These are phyloP conservation scores for Hylyphantes graminicola DNA, from an alignment of 1,140 invertebrate species.

Conservation along the genomic window DNA sequence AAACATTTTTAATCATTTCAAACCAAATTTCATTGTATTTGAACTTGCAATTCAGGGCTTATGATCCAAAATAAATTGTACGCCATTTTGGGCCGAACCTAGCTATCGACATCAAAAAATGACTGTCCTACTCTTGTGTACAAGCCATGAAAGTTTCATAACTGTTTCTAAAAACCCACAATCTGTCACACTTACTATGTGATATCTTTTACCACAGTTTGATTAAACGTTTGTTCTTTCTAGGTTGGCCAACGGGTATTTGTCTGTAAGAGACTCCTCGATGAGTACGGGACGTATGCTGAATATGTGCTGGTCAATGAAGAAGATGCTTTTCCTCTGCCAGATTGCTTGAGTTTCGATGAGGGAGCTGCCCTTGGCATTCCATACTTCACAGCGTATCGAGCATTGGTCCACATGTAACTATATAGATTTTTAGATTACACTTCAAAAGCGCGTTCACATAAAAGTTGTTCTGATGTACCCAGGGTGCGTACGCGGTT, in stretches of 20 bases:
- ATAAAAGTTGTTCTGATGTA: no score
- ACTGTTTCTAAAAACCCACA: background rate
- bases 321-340: slow-evolving; percentile 66
- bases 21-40: background rate
- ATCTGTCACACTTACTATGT: no score
- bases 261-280: slow-evolving; percentile 63
- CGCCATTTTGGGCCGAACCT: no score
- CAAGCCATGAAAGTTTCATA: background rate
- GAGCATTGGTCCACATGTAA: slow-evolving; percentile 71
- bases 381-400: slow-evolving; percentile 74
- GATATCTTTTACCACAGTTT: no score
- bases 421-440: background rate
- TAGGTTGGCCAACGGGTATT: slow-evolving; percentile 73
- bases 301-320: slow-evolving; percentile 69
- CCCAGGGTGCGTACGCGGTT: no score
- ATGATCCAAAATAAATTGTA: no score
- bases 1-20: background rate
- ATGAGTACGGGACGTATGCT: slow-evolving; percentile 70
- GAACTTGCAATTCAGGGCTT: no score
- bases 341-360: slow-evolving; percentile 68
- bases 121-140: background rate
- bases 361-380: slow-evolving; percentile 73
- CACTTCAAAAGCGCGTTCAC: no score
- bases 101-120: background rate
- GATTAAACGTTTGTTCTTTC: slow-evolving; percentile 8